Evolutionary conservation across 2,113 vertebrate species (phyloP), one percentile per base, ranked within the genome.

Genomic region (Dolichallabes microphthalmus): DNA sequence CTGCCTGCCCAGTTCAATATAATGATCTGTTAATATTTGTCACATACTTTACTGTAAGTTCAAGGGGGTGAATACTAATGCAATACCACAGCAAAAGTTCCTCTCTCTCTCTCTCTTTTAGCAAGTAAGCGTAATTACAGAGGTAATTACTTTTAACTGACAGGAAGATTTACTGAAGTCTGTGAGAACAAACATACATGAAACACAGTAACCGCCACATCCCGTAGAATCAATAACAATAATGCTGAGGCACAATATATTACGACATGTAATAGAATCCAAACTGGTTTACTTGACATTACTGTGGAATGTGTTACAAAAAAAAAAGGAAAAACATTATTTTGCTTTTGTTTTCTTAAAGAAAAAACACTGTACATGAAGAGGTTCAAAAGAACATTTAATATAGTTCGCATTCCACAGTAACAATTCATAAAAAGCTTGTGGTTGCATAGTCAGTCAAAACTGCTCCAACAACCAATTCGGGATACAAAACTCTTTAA

Each of bases 71-170:
- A 53, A 30, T 20, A 45, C 14, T 76, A 30, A 52, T 50, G 71
- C 22, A 77, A 9, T 57, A 15, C 52, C 15, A 39, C 68, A 39
- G 19, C 15, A 12, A 71, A 58, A 30, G 52, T 66, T 61, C 35
- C 13, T 63, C 1, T 2, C 22, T 50, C 71, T 7, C 45, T 8
- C 45, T 45, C 2, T n/a, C n/a, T 74, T 79, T 68, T 39, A 39
- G 73, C 55, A 74, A 61, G 68, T 14, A 30, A 77, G 58, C 52
- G 58, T 85, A 82, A 82, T 85, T 76, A 76, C 20, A 58, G 77
- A 58, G 17, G 77, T 82, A 61, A 87, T 85, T 87, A 53, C 77
- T n/a, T 81, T 81, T 69, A 82, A 87, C 76, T 61, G 53, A 82
- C 32, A 82, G 78, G 57, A 82, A 50, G 61, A 82, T 77, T 77